Evolutionary conservation across 2,888 invertebrate genomes (phyloP).

Genomic region (Heliconius ethilla): DNA sequence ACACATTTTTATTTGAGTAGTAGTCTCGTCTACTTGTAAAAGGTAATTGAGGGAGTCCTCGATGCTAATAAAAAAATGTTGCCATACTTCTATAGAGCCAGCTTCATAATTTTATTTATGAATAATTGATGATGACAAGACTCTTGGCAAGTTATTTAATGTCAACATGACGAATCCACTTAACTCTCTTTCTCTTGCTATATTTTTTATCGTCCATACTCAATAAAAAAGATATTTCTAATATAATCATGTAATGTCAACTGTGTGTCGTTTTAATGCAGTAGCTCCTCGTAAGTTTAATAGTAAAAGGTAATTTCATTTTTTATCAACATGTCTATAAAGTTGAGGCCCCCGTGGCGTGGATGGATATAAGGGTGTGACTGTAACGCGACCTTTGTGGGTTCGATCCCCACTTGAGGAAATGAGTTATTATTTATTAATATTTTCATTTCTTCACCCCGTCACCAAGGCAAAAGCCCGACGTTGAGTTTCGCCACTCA

Average conservation of each 20-base stretch:
- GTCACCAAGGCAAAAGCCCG: too few species aligned
- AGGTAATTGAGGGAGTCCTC: slow-evolving; percentile 1
- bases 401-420: too few species aligned
- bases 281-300: background rate
- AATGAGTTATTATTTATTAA: too few species aligned
- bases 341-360: background rate
- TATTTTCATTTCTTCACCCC: too few species aligned
- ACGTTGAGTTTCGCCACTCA: too few species aligned
- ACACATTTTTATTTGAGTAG: background rate
- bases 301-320: background rate
- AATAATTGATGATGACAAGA: slow-evolving; percentile 27
- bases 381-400: too few species aligned
- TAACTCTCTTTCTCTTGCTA: background rate
- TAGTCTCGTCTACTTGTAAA: background rate
- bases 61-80: slow-evolving; percentile 1
- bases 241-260: slow-evolving; percentile 6
- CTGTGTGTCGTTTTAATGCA: slow-evolving; percentile 6
- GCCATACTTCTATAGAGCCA: slow-evolving; percentile 5
- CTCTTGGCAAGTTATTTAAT: slow-evolving; percentile 19
- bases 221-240: slow-evolving; percentile 15
- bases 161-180: slow-evolving; percentile 20
- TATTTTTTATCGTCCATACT: slow-evolving; percentile 11
- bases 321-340: background rate
- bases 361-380: too few species aligned
- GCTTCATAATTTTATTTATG: slow-evolving; percentile 20